phyloP scores from a whole-genome alignment of 2,113 vertebrate species.

The Xiphorhynchus elegans region DNA sequence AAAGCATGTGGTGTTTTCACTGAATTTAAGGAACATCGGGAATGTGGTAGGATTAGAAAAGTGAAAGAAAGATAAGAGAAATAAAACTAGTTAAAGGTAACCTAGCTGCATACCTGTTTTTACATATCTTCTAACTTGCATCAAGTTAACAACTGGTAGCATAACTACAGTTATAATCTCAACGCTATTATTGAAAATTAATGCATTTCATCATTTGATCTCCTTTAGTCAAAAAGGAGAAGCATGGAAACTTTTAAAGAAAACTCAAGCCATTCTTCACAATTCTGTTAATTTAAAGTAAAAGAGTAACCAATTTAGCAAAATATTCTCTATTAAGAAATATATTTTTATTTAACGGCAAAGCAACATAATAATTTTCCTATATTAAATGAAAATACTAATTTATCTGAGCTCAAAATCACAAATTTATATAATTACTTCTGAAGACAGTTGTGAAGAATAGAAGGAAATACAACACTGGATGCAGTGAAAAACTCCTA shows the following conservation, averaged over 20 bases:
- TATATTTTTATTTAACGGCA: background rate
- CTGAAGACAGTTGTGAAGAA: background rate
- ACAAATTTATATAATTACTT: background rate
- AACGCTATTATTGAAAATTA: background rate
- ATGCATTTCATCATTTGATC: background rate
- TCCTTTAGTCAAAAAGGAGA: background rate
- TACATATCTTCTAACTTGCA: background rate
- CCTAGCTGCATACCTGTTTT: background rate
- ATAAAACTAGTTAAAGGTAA: background rate
- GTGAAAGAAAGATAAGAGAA: background rate
- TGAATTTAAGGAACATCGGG: background rate
- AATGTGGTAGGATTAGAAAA: background rate
- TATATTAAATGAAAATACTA: background rate
- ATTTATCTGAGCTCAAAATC: background rate
- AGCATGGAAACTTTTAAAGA: background rate
- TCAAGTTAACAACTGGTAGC: background rate
- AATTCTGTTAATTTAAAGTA: background rate
- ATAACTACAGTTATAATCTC: background rate
- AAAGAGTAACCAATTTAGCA: background rate
- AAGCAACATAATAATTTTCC: background rate
- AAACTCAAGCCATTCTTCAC: background rate
- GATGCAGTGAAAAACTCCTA: background rate
- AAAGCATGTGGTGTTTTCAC: background rate
- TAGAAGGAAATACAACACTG: background rate
- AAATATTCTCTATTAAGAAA: background rate